Evolutionary conservation across 2,797 vertebrate species (phyloP).

Genomic region (Schizopygopsis pylzovi): DNA sequence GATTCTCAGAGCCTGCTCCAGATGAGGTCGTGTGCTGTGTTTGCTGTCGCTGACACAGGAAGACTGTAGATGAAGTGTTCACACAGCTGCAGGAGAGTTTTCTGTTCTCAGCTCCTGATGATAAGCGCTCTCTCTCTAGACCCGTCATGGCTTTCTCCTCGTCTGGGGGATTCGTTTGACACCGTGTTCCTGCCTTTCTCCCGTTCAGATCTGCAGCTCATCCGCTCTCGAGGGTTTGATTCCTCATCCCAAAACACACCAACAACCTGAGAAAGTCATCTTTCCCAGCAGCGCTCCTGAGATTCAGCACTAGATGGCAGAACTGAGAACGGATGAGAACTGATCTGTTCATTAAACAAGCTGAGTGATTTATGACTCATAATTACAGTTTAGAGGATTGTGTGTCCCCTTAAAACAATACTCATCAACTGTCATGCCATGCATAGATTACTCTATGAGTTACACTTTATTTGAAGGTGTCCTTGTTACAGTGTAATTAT

Average conservation of each 20-base stretch:
- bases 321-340: constrained; percentile 69
- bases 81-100: constrained; percentile 24
- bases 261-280: constrained; percentile 60
- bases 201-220: constrained; percentile 77
- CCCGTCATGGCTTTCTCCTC: constrained; percentile 52
- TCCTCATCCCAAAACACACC: constrained; percentile 72
- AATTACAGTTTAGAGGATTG: background rate
- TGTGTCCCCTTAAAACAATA: background rate
- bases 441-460: background rate
- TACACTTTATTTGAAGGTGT: background rate
- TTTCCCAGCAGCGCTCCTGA: constrained; percentile 58
- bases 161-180: constrained; percentile 86
- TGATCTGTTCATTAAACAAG: background rate
- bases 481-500: background rate
- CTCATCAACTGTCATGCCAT: background rate
- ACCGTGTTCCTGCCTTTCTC: constrained; percentile 84
- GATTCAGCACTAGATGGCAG: constrained; percentile 83
- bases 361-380: background rate
- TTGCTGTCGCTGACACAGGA: constrained; percentile 31
- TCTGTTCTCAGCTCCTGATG: constrained; percentile 27
- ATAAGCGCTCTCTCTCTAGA: constrained; percentile 54
- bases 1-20: background rate
- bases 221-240: constrained; percentile 80
- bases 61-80: constrained; percentile 53
- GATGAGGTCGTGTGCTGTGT: background rate